phyloP scores from a whole-genome alignment of 35 echinoderm and acorn worm genomes.

The Ophioderma brevispina region DNA sequence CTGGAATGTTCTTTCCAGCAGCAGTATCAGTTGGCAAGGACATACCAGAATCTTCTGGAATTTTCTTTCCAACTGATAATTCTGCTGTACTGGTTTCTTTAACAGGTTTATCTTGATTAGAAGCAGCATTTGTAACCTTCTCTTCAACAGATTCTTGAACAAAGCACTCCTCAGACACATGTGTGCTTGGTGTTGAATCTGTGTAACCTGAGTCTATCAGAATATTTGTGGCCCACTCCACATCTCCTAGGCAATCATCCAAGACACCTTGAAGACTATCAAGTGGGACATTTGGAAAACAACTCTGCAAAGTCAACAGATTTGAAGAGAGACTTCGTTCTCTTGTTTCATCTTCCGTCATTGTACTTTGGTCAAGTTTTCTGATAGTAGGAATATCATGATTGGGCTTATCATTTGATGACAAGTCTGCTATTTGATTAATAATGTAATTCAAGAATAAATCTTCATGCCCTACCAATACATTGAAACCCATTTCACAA shows the following conservation, averaged over 20 bases:
- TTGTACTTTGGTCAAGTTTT: conserved; percentile 75
- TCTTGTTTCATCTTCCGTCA: conserved; percentile 53
- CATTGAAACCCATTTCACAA: background rate
- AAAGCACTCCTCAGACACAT: background rate
- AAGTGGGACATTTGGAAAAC: conserved; percentile 49
- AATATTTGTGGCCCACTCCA: conserved; percentile 71
- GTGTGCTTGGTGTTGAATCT: background rate
- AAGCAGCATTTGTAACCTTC: too few species aligned
- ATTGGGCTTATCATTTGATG: background rate
- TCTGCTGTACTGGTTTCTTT: too few species aligned
- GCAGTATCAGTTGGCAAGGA: too few species aligned
- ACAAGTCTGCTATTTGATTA: background rate
- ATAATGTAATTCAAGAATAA: background rate
- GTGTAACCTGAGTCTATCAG: conserved; percentile 38
- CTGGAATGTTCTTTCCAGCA: too few species aligned
- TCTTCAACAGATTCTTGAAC: background rate
- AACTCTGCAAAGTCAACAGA: conserved; percentile 25
- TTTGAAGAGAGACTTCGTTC: conserved; percentile 1
- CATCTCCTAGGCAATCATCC: conserved; percentile 55
- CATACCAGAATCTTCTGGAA: too few species aligned
- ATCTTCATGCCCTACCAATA: background rate
- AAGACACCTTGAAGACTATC: conserved; percentile 47
- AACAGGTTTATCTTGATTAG: too few species aligned
- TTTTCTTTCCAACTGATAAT: too few species aligned
- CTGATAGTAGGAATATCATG: conserved; percentile 41